These are phyloP conservation scores for Momotus momota DNA, from an alignment of 2,797 vertebrate genomes.

Conservation along the genomic window DNA sequence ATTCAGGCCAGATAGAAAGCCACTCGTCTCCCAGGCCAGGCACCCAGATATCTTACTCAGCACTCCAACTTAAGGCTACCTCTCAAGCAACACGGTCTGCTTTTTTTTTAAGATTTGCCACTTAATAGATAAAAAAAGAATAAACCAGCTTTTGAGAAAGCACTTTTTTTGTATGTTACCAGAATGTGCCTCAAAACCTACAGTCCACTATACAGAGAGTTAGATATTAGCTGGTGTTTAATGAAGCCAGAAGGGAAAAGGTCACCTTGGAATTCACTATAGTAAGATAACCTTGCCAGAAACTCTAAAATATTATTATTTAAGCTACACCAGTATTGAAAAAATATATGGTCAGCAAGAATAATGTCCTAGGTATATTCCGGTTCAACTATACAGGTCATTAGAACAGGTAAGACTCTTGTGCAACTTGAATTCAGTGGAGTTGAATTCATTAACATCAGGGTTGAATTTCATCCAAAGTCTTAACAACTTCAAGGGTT, in stretches of 20 bases:
- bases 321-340: slow-evolving; percentile 4
- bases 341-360: slow-evolving; percentile 31
- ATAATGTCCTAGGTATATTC: neutral
- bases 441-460: slow-evolving; percentile 48
- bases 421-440: slow-evolving; percentile 22
- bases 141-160: neutral
- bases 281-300: slow-evolving; percentile 26
- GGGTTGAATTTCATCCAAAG: slow-evolving; percentile 41
- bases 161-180: neutral
- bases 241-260: slow-evolving; percentile 22
- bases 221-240: neutral
- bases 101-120: neutral
- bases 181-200: neutral
- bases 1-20: neutral
- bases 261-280: neutral
- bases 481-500: slow-evolving; percentile 16
- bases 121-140: neutral
- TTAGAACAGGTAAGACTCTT: neutral
- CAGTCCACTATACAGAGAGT: neutral
- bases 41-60: neutral
- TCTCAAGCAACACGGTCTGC: neutral
- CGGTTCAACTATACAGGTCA: slow-evolving; percentile 30
- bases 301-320: slow-evolving; percentile 22
- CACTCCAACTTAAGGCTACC: neutral
- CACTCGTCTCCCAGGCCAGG: neutral